Evolutionary conservation across 2,888 invertebrate genomes (phyloP).

Genomic region (Acanthopleura granulata): DNA sequence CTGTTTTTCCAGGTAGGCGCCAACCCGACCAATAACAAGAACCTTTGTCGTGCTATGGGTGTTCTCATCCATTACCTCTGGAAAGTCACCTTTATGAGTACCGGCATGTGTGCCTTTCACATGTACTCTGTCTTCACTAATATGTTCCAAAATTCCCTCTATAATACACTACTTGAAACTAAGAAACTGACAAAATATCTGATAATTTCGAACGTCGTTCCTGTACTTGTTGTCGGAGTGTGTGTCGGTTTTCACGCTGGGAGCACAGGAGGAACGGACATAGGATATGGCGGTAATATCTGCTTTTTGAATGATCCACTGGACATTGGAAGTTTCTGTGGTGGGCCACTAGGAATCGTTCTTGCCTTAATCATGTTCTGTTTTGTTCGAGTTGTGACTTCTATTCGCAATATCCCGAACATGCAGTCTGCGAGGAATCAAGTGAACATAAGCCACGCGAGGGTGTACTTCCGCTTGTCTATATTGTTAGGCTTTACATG

Average conservation of each 20-base stretch:
- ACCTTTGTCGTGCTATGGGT: conserved; percentile 3
- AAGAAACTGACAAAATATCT: not conserved
- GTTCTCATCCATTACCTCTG: conserved; percentile 15
- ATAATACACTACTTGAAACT: not conserved
- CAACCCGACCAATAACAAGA: not conserved
- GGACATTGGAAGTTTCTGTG: conserved; percentile 22
- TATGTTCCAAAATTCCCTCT: not conserved
- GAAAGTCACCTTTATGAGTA: not conserved
- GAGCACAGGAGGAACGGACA: not conserved
- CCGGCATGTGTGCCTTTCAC: conserved; percentile 12
- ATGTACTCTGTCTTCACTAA: conserved; percentile 12
- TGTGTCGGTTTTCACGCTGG: not conserved
- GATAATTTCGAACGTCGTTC: not conserved
- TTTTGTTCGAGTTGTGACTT: conserved; percentile 8
- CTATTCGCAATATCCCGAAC: not conserved
- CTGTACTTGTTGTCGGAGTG: not conserved
- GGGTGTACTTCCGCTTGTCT: conserved; percentile 21
- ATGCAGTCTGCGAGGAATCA: not conserved
- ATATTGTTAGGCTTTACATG: conserved; percentile 25
- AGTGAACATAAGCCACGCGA: conserved; percentile 11
- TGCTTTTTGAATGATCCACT: conserved; percentile 19
- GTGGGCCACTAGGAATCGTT: conserved; percentile 19
- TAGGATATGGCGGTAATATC: conserved; percentile 23
- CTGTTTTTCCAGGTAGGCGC: conserved; percentile 12
- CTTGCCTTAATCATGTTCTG: conserved; percentile 18